Percentiles rank a stretch among this genome's conserved stretches.
Conservation (phyloP, 1,140 invertebrate species). For the Drosophila lacertosa region DNA sequence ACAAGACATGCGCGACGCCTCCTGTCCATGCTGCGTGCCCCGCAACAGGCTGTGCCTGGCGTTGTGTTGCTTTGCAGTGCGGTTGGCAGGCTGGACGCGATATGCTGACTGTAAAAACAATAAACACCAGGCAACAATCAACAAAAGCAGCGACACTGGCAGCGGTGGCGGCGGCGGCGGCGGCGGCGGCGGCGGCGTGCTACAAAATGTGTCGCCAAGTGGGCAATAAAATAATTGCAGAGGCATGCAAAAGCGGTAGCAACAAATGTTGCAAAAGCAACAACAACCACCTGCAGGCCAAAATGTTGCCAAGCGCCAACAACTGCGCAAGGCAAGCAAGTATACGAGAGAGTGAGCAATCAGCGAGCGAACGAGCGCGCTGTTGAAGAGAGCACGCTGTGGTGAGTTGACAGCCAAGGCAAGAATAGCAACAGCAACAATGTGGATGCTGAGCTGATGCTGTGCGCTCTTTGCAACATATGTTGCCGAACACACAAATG, state of each 20-base stretch:
- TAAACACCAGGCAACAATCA: constrained; percentile 21
- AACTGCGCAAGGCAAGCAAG: constrained; percentile 52
- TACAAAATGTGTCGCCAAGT: constrained; percentile 37
- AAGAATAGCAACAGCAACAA: constrained; percentile 26
- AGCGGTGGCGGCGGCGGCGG: neutral
- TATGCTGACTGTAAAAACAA: constrained; percentile 25
- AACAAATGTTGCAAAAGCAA: constrained; percentile 35
- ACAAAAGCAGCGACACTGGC: neutral
- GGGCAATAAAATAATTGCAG: constrained; percentile 34
- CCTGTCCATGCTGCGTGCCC: constrained; percentile 10
- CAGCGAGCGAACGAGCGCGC: neutral
- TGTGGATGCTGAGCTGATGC: constrained; percentile 41
- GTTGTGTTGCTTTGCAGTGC: constrained; percentile 43
- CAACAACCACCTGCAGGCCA: constrained; percentile 31
- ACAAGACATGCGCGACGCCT: constrained; percentile 18
- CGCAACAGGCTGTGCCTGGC: constrained; percentile 10
- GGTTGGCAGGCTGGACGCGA: constrained; percentile 28
- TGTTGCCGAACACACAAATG: constrained; percentile 42
- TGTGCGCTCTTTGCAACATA: constrained; percentile 41
- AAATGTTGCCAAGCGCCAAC: constrained; percentile 42
- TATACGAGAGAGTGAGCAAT: constrained; percentile 1
- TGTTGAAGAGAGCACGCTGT: constrained; percentile 13
- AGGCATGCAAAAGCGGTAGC: constrained; percentile 16
- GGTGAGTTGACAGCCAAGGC: constrained; percentile 32
- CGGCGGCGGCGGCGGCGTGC: neutral